A percentile compares a stretch with the other conserved stretches of the same genome.
Evolutionary conservation across 2,113 vertebrate genomes (phyloP).

Genomic region (Propithecus coquereli): DNA sequence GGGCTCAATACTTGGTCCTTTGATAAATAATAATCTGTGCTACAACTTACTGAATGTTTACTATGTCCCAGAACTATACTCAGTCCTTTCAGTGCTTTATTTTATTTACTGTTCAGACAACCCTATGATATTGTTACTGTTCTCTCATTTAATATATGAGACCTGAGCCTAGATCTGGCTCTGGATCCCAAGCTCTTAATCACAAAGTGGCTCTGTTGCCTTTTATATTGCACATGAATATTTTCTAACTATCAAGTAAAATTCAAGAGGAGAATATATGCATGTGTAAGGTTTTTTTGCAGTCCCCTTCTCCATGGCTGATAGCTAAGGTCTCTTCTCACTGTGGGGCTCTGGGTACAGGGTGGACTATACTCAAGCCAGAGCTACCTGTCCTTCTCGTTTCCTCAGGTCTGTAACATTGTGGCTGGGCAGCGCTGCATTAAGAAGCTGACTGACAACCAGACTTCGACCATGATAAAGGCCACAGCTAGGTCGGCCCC

Average conservation of each 20-base stretch:
- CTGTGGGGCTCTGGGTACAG: background rate
- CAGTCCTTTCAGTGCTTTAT: slow-evolving; percentile 1
- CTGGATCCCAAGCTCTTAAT: background rate
- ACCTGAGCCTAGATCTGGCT: background rate
- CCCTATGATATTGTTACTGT: background rate
- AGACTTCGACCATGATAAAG: slow-evolving; percentile 89
- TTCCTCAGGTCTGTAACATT: slow-evolving; percentile 87
- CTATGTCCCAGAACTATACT: background rate
- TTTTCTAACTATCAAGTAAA: slow-evolving; percentile 20
- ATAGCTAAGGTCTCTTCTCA: background rate
- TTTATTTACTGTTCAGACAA: slow-evolving; percentile 24
- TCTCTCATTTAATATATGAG: slow-evolving; percentile 9
- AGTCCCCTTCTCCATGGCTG: background rate
- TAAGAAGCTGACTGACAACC: slow-evolving; percentile 90
- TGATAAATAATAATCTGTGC: slow-evolving; percentile 39
- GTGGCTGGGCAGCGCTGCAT: slow-evolving; percentile 89
- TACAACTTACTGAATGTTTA: slow-evolving; percentile 25
- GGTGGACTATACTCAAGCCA: background rate
- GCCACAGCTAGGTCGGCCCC: slow-evolving; percentile 89
- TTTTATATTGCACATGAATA: background rate
- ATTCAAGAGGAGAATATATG: background rate
- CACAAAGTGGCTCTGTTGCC: background rate
- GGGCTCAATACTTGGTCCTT: background rate
- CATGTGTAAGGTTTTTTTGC: background rate
- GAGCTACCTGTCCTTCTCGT: background rate